Evolutionary conservation across 2,797 vertebrate species (phyloP), one percentile per base, ranked within the genome.

Genomic region (Melanotaenia boesemani): DNA sequence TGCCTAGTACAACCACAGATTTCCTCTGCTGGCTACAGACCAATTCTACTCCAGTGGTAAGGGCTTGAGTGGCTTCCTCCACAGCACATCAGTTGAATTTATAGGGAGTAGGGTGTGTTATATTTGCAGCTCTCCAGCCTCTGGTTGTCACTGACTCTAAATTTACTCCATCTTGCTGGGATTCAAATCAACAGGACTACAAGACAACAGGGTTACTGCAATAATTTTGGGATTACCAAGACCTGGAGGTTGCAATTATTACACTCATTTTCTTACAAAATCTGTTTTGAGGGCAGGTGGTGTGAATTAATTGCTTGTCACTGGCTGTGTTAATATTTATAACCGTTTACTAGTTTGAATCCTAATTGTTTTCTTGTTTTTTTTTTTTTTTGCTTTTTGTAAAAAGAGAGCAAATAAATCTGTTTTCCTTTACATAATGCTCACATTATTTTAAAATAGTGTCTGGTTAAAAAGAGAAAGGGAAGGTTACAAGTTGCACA

Each of bases 31-130:
- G 91, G 90, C 89, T 73, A 63, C 81, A 0, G 55, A 88, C 86
- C 88, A 91, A 75, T 79, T 87, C 71, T 67, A 75, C 86, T 88
- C 80, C 80, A 87, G 83, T 72, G 87, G 87, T 84, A 86, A 79
- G 77, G 73, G 76, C 83, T 84, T 82, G 78, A 86, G 86, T 85
- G 87, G 86, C 84, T 87, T 90, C 88, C 70, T 90, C 83, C 77
- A 74, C 82, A 82, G 85, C 81, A 88, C 89, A 89, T 90, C 89
- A 77, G 46, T 76, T 80, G 86, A 83, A 91, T 91, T 90, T 88
- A 92, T 89, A 85, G 82, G 32, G 83, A 75, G 70, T 30, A 74
- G 79, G 74, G 74, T 66, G 88, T 81, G 80, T 82, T 78, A 84
- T 79, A 89, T 88, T 86, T 88, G 86, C 67, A 85, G 87, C 80